These are phyloP conservation scores for Ormyrus pomaceus DNA, from an alignment of 2,888 invertebrate species.

Conservation along the genomic window DNA sequence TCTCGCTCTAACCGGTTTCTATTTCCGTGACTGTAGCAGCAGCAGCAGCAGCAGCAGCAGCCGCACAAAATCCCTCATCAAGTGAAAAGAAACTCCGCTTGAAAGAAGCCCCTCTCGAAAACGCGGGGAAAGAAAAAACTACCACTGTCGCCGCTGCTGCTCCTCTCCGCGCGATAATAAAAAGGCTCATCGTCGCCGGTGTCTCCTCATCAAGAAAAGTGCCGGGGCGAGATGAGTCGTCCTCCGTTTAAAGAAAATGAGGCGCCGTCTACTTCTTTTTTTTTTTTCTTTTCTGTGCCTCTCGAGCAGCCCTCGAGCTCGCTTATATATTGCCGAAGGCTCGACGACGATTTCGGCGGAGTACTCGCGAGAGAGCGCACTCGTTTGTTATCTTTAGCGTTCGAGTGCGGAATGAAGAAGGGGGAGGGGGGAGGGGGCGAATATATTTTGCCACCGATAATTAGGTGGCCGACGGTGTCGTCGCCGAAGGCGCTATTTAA, in stretches of 20 bases:
- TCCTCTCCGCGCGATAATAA: slow-evolving; percentile 3
- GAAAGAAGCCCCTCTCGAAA: neutral
- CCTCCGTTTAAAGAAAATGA: slow-evolving; percentile 36
- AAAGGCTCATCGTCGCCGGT: slow-evolving; percentile 17
- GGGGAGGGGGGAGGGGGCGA: neutral
- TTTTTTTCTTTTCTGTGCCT: neutral
- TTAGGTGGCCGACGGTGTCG: neutral
- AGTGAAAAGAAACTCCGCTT: slow-evolving; percentile 10
- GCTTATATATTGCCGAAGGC: neutral
- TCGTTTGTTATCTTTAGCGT: neutral
- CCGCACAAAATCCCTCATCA: neutral
- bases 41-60: neutral
- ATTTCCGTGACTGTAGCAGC: neutral
- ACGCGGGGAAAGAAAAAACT: neutral
- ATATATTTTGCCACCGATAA: neutral
- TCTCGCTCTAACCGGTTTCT: slow-evolving; percentile 5
- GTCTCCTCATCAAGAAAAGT: slow-evolving; percentile 43
- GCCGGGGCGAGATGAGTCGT: slow-evolving; percentile 18
- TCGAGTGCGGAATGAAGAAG: neutral
- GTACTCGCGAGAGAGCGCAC: slow-evolving; percentile 5
- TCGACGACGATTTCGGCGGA: neutral
- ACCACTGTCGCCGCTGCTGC: neutral
- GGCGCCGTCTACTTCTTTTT: slow-evolving; percentile 15
- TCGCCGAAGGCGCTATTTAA: neutral
- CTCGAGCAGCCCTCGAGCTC: neutral